These are phyloP conservation scores for Tribolium freemani DNA, from an alignment of 2,888 invertebrate species.

Conservation along the genomic window DNA sequence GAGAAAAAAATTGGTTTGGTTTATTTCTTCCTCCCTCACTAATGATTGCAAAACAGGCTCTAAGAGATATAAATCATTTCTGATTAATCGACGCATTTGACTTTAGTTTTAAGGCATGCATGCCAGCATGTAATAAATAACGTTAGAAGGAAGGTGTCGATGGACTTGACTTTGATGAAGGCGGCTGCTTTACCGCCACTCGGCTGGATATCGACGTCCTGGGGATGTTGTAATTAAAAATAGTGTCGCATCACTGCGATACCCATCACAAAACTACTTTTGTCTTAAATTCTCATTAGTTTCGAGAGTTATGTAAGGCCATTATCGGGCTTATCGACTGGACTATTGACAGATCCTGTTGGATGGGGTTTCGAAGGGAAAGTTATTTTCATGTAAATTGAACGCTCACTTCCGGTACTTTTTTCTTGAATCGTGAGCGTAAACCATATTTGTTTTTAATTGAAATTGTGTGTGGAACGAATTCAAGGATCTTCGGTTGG, in stretches of 20 bases:
- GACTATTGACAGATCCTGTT: not conserved
- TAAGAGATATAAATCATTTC: conserved; percentile 38
- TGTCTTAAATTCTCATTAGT: conserved; percentile 43
- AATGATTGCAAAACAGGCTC: conserved; percentile 15
- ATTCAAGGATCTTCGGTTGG: not conserved
- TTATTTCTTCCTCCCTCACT: not conserved
- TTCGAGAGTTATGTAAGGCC: conserved; percentile 2
- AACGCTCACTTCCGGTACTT: not conserved
- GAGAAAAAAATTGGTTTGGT: not conserved
- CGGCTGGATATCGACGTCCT: conserved; percentile 48
- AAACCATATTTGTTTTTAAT: conserved; percentile 5
- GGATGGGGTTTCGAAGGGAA: not conserved
- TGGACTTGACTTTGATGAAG: conserved; percentile 53
- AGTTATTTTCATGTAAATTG: conserved; percentile 6
- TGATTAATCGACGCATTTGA: conserved; percentile 43
- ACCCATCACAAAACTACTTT: conserved; percentile 42
- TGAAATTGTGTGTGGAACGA: conserved; percentile 8
- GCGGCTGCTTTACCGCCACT: conserved; percentile 50
- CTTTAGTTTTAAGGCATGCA: conserved; percentile 43
- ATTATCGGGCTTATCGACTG: not conserved
- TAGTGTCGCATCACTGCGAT: conserved; percentile 49
- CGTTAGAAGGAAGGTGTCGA: conserved; percentile 51
- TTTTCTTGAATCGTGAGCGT: not conserved
- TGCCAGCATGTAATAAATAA: conserved; percentile 48
- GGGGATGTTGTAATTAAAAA: conserved; percentile 52